Evolutionary conservation across 2,113 vertebrate genomes (phyloP).

Genomic region (Cichladusa arquata): DNA sequence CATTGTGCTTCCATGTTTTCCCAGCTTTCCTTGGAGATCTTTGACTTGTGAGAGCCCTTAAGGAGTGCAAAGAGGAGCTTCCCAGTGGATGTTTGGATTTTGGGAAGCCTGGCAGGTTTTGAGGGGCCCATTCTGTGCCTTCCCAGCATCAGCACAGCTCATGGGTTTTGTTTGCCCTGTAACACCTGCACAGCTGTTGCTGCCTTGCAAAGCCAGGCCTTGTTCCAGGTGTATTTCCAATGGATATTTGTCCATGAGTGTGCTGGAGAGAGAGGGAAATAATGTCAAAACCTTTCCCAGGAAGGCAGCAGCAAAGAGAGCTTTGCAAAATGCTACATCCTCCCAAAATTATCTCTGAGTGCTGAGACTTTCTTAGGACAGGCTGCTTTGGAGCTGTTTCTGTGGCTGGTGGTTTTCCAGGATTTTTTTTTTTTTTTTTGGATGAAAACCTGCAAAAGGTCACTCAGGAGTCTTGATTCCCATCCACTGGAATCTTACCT

Average conservation of each 20-base stretch:
- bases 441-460: not conserved
- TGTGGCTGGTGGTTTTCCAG: not conserved
- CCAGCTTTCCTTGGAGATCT: too few relatives aligned
- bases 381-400: not conserved
- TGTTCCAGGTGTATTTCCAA: not conserved
- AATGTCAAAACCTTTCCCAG: not conserved
- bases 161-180: accelerated
- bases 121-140: accelerated
- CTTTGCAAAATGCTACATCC: not conserved
- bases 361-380: not conserved
- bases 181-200: not conserved
- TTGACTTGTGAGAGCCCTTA: too few relatives aligned
- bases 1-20: too few relatives aligned
- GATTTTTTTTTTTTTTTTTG: not conserved
- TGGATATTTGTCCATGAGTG: not conserved
- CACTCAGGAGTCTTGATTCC: not conserved
- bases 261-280: not conserved
- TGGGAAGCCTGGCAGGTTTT: not conserved
- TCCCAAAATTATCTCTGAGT: not conserved
- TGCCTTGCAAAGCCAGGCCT: not conserved
- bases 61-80: too few relatives aligned
- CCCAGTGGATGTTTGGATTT: too few relatives aligned
- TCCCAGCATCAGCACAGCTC: not conserved
- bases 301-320: not conserved
- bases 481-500: not conserved